These are phyloP conservation scores for Tautogolabrus adspersus DNA, from an alignment of 2,113 vertebrate genomes.

Conservation along the genomic window DNA sequence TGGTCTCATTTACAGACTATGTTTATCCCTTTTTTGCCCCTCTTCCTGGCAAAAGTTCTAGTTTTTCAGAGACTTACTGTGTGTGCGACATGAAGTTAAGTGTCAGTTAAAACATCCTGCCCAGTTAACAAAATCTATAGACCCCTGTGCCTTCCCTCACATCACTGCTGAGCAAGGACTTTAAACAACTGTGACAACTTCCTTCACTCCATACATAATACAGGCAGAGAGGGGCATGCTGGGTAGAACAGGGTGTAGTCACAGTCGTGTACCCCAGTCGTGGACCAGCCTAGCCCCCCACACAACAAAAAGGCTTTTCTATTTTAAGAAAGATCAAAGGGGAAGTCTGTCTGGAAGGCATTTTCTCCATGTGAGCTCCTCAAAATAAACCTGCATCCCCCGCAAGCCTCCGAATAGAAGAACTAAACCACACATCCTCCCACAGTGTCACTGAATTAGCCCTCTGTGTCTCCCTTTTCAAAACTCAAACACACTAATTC, in stretches of 20 bases:
- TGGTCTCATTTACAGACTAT: slow-evolving; percentile 32
- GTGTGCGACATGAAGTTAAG: slow-evolving; percentile 17
- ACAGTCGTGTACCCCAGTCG: not conserved
- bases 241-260: not conserved
- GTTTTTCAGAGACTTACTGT: slow-evolving; percentile 9
- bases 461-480: slow-evolving; percentile 10
- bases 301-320: slow-evolving; percentile 43
- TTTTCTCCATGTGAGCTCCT: slow-evolving; percentile 52
- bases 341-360: slow-evolving; percentile 44
- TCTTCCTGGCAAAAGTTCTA: slow-evolving; percentile 14
- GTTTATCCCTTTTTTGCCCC: slow-evolving; percentile 19
- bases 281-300: not conserved
- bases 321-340: slow-evolving; percentile 56
- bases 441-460: slow-evolving; percentile 48
- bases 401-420: slow-evolving; percentile 64
- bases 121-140: not conserved
- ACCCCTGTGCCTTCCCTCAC: not conserved
- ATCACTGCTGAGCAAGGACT: not conserved
- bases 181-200: not conserved
- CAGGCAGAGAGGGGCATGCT: not conserved
- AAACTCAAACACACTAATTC: slow-evolving; percentile 14
- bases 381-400: slow-evolving; percentile 61
- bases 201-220: not conserved
- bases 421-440: slow-evolving; percentile 62
- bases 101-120: too few species aligned